These are phyloP conservation scores for Patiria miniata DNA, from an alignment of 35 echinoderm and acorn worm genomes.

Conservation along the genomic window DNA sequence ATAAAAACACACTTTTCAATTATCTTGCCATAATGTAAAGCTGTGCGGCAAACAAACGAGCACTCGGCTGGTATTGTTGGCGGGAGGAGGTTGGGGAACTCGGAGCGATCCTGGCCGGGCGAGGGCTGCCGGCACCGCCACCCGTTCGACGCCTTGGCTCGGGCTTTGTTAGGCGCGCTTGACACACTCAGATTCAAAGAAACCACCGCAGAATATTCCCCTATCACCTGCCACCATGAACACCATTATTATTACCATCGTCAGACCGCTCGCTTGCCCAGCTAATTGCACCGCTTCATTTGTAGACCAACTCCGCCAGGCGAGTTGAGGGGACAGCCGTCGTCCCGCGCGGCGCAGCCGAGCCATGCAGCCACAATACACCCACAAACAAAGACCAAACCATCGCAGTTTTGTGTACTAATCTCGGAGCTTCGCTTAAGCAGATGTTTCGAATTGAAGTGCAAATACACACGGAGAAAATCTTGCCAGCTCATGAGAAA, in stretches of 20 bases:
- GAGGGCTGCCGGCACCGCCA: slow-evolving; percentile 43
- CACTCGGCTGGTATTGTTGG: slow-evolving; percentile 44
- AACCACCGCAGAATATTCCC: slow-evolving; percentile 53
- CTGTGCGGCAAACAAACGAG: slow-evolving; percentile 61
- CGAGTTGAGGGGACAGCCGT: slow-evolving; percentile 9
- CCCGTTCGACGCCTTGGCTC: slow-evolving; percentile 40
- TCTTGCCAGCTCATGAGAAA: slow-evolving; percentile 33
- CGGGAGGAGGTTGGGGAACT: neutral
- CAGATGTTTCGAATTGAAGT: slow-evolving; percentile 61
- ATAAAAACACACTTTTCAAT: slow-evolving; percentile 74
- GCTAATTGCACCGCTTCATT: slow-evolving; percentile 49
- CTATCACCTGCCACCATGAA: slow-evolving; percentile 58
- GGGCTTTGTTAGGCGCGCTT: slow-evolving; percentile 60
- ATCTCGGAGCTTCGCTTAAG: slow-evolving; percentile 36
- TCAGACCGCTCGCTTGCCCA: slow-evolving; percentile 17
- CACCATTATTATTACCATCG: slow-evolving; percentile 57
- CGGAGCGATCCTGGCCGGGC: neutral
- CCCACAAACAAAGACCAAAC: slow-evolving; percentile 51
- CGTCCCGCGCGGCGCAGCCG: neutral
- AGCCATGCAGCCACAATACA: slow-evolving; percentile 26
- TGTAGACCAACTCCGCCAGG: slow-evolving; percentile 12
- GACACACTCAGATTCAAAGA: slow-evolving; percentile 70
- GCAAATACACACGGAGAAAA: slow-evolving; percentile 30
- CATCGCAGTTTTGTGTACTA: slow-evolving; percentile 49
- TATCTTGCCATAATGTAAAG: slow-evolving; percentile 63